Evolutionary conservation across 2,888 invertebrate species (phyloP).

Genomic region (Merodon equestris): DNA sequence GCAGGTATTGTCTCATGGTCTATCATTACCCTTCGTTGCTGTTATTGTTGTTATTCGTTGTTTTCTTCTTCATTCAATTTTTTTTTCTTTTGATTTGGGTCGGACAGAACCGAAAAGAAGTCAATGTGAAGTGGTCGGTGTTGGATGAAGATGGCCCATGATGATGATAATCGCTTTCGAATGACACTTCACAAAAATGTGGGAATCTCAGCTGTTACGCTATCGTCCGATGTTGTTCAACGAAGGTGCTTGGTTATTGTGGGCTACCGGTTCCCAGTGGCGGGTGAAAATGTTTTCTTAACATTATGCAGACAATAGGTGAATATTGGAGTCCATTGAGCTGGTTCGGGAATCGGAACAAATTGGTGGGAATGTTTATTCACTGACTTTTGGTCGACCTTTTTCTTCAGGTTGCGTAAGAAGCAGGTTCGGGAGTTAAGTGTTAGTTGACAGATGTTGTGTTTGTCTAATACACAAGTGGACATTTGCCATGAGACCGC

Average conservation of each 20-base stretch:
- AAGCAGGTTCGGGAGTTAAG: not conserved
- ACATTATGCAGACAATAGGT: slow-evolving; percentile 59
- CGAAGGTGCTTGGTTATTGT: too few relatives aligned
- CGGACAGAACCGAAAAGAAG: slow-evolving; percentile 46
- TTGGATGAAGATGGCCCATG: slow-evolving; percentile 50
- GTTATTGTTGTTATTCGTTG: slow-evolving; percentile 7
- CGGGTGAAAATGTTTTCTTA: slow-evolving; percentile 60
- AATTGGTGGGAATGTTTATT: slow-evolving; percentile 62
- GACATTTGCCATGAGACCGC: too few relatives aligned
- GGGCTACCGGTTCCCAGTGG: slow-evolving; percentile 34
- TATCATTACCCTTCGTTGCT: slow-evolving; percentile 40
- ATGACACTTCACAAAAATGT: slow-evolving; percentile 64
- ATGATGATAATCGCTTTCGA: slow-evolving; percentile 66
- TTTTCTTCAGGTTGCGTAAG: slow-evolving; percentile 29
- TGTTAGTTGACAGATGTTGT: too few relatives aligned
- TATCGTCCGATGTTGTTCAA: too few relatives aligned
- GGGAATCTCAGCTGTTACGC: slow-evolving; percentile 59
- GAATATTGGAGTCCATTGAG: slow-evolving; percentile 34
- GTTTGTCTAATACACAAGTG: too few relatives aligned
- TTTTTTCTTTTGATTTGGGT: slow-evolving; percentile 65
- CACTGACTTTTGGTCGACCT: not conserved
- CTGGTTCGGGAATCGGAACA: slow-evolving; percentile 20
- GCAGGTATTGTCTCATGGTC: slow-evolving; percentile 67
- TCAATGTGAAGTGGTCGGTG: slow-evolving; percentile 53
- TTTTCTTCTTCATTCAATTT: not conserved